Percentiles rank a stretch among this genome's conserved stretches.
phyloP scores from a whole-genome alignment of 2,797 vertebrate genomes.

The Spinus olivaceus region DNA sequence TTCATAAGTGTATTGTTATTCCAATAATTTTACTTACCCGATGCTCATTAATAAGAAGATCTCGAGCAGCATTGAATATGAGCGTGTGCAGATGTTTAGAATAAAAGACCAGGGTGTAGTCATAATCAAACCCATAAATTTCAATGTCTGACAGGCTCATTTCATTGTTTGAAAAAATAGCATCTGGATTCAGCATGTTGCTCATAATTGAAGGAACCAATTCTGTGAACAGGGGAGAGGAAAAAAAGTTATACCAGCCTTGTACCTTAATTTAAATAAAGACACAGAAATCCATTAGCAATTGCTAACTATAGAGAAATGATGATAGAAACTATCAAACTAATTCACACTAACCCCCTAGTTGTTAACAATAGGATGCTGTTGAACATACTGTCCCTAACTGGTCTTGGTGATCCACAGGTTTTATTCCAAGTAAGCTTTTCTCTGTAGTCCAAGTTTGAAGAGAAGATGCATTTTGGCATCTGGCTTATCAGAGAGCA shows the following conservation, averaged over 20 bases:
- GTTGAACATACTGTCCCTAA: neutral
- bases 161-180: slow-evolving; percentile 98
- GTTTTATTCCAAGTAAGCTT: neutral
- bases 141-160: slow-evolving; percentile 93
- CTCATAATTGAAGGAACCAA: slow-evolving; percentile 83
- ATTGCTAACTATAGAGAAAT: neutral
- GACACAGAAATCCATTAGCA: neutral
- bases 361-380: neutral
- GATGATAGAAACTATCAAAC: neutral
- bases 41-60: slow-evolving; percentile 93
- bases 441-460: neutral
- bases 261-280: neutral
- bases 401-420: neutral
- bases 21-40: slow-evolving; percentile 78
- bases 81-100: slow-evolving; percentile 93
- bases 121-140: slow-evolving; percentile 98
- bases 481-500: neutral
- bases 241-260: neutral
- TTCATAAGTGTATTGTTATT: neutral
- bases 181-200: slow-evolving; percentile 88
- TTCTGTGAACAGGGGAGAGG: slow-evolving; percentile 64
- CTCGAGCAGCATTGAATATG: slow-evolving; percentile 93
- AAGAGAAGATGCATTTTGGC: neutral
- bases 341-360: neutral
- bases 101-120: slow-evolving; percentile 97